A percentile compares a stretch with the other conserved stretches of the same genome.
Conservation (phyloP, 2,113 vertebrate species). For the Phyllopteryx taeniolatus region DNA sequence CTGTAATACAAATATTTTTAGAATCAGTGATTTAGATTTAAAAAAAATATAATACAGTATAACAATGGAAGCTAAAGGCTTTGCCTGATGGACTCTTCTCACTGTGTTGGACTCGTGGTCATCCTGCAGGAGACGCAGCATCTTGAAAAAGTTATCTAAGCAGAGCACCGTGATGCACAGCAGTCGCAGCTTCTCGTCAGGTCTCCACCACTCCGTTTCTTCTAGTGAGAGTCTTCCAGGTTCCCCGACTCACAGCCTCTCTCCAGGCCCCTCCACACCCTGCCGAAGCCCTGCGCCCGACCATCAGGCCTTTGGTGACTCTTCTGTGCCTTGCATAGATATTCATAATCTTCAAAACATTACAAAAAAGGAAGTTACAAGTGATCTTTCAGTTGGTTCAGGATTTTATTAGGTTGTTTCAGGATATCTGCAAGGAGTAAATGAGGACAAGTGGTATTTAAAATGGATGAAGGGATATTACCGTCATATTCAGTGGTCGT, state of each 20-base stretch:
- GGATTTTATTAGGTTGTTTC: background rate
- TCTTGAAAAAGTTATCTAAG: conserved; percentile 93
- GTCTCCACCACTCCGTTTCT: conserved; percentile 92
- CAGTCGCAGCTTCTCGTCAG: conserved; percentile 93
- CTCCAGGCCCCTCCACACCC: conserved; percentile 83
- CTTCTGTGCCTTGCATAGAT: background rate
- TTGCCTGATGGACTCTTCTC: background rate
- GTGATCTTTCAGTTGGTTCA: background rate
- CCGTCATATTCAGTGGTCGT: no score
- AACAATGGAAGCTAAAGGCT: background rate
- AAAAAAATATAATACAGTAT: background rate
- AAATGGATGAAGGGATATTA: no score
- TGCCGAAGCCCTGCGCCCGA: conserved; percentile 87
- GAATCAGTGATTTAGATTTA: background rate
- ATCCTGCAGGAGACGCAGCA: conserved; percentile 77
- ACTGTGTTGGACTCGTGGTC: background rate
- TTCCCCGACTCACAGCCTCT: conserved; percentile 94
- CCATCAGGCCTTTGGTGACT: conserved; percentile 54
- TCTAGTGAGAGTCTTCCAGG: conserved; percentile 94
- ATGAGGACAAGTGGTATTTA: background rate
- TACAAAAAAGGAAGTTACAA: background rate
- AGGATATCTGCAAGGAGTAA: background rate
- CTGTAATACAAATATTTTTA: no score
- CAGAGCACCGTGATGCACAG: conserved; percentile 85
- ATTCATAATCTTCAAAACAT: background rate